Base-by-base conservation (phyloP, 2,888 invertebrate genomes). In the Pristionchus japonicus region DNA sequence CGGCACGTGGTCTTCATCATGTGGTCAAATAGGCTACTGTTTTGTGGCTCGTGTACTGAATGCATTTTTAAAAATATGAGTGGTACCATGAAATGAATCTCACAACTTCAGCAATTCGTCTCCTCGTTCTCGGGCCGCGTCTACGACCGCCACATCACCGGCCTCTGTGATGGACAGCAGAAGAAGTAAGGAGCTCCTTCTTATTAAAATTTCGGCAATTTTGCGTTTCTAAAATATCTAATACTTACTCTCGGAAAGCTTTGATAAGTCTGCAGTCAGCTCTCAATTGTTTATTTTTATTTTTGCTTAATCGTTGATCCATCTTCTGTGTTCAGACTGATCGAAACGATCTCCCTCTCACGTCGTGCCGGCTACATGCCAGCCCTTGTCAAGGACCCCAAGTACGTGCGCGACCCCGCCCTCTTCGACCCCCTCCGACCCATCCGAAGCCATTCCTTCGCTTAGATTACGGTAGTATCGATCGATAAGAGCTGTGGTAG, bases 121-220 rank as follows among this genome's bases (percentile, higher is more conserved):
- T 99, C 98, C 52, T 97, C 97, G 0, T 97, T 97, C 94, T 98
- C 99, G 0, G 99, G 99, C 0, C 96, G 97, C 91, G 96, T 98
- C 90, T 99, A 98, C 94, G 97, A 97, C 0, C 96, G 97, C 88
- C 97, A 98, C 93, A 97, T 99, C 70, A 99, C 99, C 7, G 98
- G 99, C 0, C 96, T 99, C 74, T 99, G 99, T 89, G 91, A 92
- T 52, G 90, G 90, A 47, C 94, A 94, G 86, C 93, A 94, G 77
- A 89, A 92, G 31, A 91, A 91, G 87, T 87, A 23, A 40, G 86
- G 13, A 15, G 15, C 13, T 61, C 23, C 6, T 67, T 37, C n/a
- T 86, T 47, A 11, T 17, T 67, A n/a, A 52, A 13, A 9, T 17
- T 49, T 34, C 47, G 1, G 3, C 47, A 23, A 1, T 31, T 6